These are phyloP conservation scores for Oenanthe melanoleuca DNA, from an alignment of 2,113 vertebrate genomes.

Conservation along the genomic window DNA sequence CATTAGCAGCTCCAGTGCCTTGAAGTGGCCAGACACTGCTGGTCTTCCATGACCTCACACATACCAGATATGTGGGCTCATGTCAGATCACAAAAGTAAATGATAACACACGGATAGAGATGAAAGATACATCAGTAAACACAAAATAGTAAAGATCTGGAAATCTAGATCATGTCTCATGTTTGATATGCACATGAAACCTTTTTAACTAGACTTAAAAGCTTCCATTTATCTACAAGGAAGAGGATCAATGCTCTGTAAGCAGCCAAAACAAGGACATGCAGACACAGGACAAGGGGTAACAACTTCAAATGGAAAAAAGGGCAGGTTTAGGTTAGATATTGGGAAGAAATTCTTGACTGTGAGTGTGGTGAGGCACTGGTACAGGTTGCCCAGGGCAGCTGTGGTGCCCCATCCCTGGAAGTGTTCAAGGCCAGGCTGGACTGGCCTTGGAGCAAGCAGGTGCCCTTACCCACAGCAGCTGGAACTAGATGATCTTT, in stretches of 20 bases:
- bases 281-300: neutral
- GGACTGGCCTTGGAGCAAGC: neutral
- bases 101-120: neutral
- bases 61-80: neutral
- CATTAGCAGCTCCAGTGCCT: neutral
- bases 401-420: neutral
- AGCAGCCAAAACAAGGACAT: neutral
- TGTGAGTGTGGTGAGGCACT: neutral
- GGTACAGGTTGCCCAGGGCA: neutral
- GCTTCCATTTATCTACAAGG: neutral
- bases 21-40: neutral
- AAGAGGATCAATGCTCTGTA: neutral
- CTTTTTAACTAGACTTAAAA: neutral
- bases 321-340: neutral
- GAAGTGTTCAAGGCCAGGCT: neutral
- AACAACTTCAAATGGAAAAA: neutral
- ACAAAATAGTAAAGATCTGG: neutral
- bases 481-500: neutral
- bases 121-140: neutral
- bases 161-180: neutral
- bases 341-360: neutral
- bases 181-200: neutral
- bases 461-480: neutral
- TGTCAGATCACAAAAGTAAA: neutral
- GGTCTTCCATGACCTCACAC: neutral